Evolutionary conservation across 2,888 invertebrate species (phyloP).

Genomic region (Hyles lineata): DNA sequence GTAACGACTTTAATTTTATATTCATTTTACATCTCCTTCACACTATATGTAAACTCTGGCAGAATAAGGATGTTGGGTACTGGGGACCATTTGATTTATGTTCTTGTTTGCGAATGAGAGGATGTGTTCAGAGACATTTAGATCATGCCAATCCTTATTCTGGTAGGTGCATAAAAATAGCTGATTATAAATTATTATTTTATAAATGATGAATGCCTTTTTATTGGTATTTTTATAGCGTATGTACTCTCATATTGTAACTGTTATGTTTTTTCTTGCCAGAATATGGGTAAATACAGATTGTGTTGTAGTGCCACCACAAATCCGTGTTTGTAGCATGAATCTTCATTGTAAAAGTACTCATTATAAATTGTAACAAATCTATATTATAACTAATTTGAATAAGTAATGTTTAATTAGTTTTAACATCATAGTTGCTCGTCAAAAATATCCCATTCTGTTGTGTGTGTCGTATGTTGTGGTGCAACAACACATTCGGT

Average conservation of each 20-base stretch:
- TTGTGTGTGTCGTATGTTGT: neutral
- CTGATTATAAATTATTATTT: neutral
- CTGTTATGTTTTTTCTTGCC: conserved; percentile 1
- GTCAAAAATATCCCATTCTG: neutral
- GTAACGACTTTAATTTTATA: neutral
- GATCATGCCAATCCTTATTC: conserved; percentile 20
- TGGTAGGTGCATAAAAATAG: neutral
- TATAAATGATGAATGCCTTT: neutral
- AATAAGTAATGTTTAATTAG: no score
- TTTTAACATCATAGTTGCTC: no score
- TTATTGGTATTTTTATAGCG: neutral
- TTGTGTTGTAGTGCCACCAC: conserved; percentile 4
- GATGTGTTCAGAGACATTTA: conserved; percentile 11
- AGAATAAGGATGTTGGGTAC: conserved; percentile 30
- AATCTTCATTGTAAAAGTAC: neutral
- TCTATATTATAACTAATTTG: no score
- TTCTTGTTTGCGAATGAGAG: conserved; percentile 26
- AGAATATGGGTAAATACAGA: conserved; percentile 1
- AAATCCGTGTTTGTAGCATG: neutral
- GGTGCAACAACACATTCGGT: neutral
- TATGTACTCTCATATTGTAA: neutral
- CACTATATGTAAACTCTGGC: conserved; percentile 15
- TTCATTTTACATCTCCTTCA: neutral
- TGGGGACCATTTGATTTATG: conserved; percentile 31
- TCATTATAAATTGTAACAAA: no score